These are phyloP conservation scores for Cheilosia urbana DNA, from an alignment of 2,888 invertebrate species.

Conservation along the genomic window DNA sequence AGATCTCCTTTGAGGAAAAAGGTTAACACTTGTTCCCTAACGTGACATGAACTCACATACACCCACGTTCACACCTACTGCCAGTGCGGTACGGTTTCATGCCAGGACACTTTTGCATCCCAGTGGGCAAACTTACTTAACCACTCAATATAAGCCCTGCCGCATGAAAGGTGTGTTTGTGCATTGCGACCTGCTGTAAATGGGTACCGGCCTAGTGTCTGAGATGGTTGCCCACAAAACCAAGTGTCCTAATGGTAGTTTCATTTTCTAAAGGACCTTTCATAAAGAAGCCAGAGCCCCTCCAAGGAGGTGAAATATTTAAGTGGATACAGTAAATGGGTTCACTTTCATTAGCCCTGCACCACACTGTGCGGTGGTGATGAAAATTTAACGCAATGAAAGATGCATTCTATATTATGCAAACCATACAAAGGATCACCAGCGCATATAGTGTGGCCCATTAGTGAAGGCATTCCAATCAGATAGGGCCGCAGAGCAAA, in stretches of 20 bases:
- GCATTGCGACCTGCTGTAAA: conserved; percentile 42
- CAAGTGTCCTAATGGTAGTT: conserved; percentile 68
- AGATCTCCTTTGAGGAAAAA: conserved; percentile 64
- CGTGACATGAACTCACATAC: conserved; percentile 43
- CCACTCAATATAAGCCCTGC: conserved; percentile 61
- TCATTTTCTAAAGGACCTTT: conserved; percentile 58
- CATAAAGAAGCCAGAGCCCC: conserved; percentile 14
- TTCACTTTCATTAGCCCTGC: conserved; percentile 52
- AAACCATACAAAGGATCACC: conserved; percentile 59
- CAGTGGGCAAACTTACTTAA: conserved; percentile 69
- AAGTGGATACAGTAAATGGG: conserved; percentile 19
- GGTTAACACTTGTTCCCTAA: conserved; percentile 65
- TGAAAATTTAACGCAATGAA: conserved; percentile 55
- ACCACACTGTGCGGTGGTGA: conserved; percentile 14
- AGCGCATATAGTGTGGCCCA: conserved; percentile 18
- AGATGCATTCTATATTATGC: conserved; percentile 14
- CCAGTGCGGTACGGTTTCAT: conserved; percentile 12
- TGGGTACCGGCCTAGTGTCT: conserved; percentile 26
- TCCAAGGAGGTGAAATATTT: conserved; percentile 33
- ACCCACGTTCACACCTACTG: conserved; percentile 1
- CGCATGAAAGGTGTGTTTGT: conserved; percentile 21
- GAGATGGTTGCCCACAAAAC: conserved; percentile 56
- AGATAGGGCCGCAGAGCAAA: conserved; percentile 45
- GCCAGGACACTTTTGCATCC: conserved; percentile 47
- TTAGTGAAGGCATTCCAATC: conserved; percentile 47